Conservation (phyloP, 37 sponge, comb jelly and placozoan species). For the Tethya wilhelma region DNA sequence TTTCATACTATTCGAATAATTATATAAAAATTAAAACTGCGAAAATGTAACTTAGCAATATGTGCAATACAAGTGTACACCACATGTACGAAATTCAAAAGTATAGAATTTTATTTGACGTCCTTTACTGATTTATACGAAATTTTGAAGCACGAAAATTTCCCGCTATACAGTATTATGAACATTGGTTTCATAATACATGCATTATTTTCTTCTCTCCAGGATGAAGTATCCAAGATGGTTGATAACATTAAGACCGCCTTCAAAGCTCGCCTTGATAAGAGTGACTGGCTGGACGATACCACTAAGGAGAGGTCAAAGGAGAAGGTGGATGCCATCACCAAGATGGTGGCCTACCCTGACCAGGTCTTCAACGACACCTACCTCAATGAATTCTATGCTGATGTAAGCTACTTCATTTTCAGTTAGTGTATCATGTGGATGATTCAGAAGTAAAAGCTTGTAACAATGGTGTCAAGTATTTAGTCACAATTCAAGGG, state of each 20-base stretch:
- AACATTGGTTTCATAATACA: too few relatives aligned
- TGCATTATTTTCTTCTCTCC: not conserved
- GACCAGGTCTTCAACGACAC: constrained; percentile 50
- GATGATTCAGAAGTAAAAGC: too few relatives aligned
- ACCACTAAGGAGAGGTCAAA: constrained; percentile 39
- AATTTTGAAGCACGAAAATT: too few relatives aligned
- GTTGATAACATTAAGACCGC: constrained; percentile 43
- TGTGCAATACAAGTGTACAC: too few relatives aligned
- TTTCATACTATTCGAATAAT: too few relatives aligned
- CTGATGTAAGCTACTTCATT: constrained; percentile 30
- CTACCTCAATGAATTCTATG: constrained; percentile 35
- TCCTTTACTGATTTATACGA: not conserved
- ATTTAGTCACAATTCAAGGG: too few relatives aligned
- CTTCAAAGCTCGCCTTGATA: constrained; percentile 49
- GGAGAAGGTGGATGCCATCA: constrained; percentile 68
- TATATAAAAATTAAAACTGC: too few relatives aligned
- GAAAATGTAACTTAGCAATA: too few relatives aligned
- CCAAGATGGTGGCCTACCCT: constrained; percentile 72
- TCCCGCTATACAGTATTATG: too few relatives aligned
- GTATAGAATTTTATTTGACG: not conserved
- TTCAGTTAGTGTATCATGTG: not conserved
- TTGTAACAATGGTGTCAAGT: too few relatives aligned
- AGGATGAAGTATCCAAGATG: constrained; percentile 36
- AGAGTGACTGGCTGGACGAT: constrained; percentile 46
- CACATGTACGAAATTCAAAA: too few relatives aligned